These are phyloP conservation scores for Lepus europaeus DNA, from an alignment of 2,113 vertebrate genomes.

Conservation along the genomic window DNA sequence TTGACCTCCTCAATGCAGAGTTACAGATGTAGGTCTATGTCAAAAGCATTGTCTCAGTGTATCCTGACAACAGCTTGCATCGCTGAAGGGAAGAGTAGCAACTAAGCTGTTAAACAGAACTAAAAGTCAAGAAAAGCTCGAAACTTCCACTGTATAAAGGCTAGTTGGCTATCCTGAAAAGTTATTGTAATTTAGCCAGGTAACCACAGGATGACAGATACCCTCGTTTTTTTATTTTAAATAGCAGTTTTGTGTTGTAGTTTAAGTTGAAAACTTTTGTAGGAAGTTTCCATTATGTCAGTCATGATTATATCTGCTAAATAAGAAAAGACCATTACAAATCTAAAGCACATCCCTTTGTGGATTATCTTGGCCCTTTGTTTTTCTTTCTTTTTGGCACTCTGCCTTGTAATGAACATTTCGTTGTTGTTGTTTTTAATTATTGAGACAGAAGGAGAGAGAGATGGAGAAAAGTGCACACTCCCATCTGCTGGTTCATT, in stretches of 20 bases:
- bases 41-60: neutral
- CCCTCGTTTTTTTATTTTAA: neutral
- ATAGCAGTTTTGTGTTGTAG: neutral
- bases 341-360: neutral
- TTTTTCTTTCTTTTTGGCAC: neutral
- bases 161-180: neutral
- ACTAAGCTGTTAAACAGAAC: neutral
- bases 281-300: neutral
- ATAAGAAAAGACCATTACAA: slow-evolving; percentile 4
- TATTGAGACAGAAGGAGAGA: no score
- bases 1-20: neutral
- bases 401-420: neutral
- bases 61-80: neutral
- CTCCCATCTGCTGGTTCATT: no score
- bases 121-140: slow-evolving; percentile 37
- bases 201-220: neutral
- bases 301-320: neutral
- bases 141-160: slow-evolving; percentile 8
- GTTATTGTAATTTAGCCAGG: neutral
- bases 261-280: slow-evolving; percentile 28
- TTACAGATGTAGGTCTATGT: neutral
- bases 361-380: neutral
- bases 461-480: no score
- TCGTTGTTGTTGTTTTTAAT: no score
- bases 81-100: neutral